Base-by-base conservation (phyloP, 2,888 invertebrate genomes). In the Drosophila leonis region DNA sequence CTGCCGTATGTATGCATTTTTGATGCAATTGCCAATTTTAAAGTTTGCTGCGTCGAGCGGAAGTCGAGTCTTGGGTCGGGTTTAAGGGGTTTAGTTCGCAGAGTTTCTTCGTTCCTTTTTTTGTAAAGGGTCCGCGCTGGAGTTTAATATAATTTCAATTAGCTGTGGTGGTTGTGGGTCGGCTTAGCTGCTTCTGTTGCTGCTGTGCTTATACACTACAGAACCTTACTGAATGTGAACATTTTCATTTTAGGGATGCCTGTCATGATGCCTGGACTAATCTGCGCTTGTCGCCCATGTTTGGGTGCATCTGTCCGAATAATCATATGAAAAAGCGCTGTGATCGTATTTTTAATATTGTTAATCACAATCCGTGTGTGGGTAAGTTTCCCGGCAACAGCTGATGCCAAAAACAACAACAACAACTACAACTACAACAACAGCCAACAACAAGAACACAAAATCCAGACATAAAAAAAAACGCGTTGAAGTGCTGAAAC, bases 341-440 rank as follows among this genome's bases (percentile, higher is more conserved):
- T 94, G 97, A 98, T 93, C 95, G 96, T 89, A 97, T 98, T 93
- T 98, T 97, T 94, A 95, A 96, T 81, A 95, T 96, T 92, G 97
- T 98, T 91, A 97, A 98, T 95, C 97, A 97, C 94, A 98, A 98
- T 94, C 97, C 97, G 66, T 98, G 98, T 94, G 96, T 98, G 93
- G 97, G 98, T 98, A 95, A 97, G 98, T 92, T 73, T 65, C 65
- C 61, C 71, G 56, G 27, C 68, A 67, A 61, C 51, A 55, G 61
- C 56, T 62, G 51, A 44, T 65, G 65, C 42, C 37, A 46, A 44
- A 63, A 69, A 57, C 54, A 59, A 72, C 67, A 65, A 54, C 24
- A 61, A 71, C 59, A 60, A 67, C 39, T 66, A 72, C 55, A 57
- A 74, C 39, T 63, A 66, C 60, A 72, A 78, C 64, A 68, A 82